Evolutionary conservation across 2,797 vertebrate species (phyloP), one percentile per base, ranked within the genome.

Genomic region (Anabacerthia variegaticeps): DNA sequence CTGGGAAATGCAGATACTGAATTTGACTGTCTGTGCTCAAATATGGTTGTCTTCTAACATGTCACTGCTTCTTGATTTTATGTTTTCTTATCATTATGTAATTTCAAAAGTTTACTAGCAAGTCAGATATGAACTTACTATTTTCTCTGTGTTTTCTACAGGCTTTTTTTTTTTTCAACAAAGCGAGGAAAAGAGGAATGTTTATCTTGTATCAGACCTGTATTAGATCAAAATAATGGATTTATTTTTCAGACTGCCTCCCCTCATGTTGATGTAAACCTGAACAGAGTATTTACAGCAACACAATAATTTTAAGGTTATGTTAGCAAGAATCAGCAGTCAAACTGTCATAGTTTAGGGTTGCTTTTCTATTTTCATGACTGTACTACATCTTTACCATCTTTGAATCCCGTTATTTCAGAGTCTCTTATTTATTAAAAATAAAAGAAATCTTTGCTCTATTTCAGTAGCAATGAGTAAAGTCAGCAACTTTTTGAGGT

Each of bases 281-380:
- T 89, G 55, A 97, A 80, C 12, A 69, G 36, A 32, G 88, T 75
- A 93, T 94, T 94, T 39, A 8, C 79, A 97, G 36, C 30, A 92
- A 87, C 14, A 81, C 12, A 79, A 10, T 46, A 75, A 86, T 95
- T 90, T 92, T 68, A 83, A 92, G 88, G 41, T 92, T 89, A 12
- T 82, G 87, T 82, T 69, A 67, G 34, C 91, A 91, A 85, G 54
- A 96, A 55, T 92, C 73, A 94, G 58, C 58, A 90, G 71, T 87
- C 74, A 95, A 92, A 91, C 54, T 58, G 62, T 76, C 90, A 68
- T 88, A 92, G 94, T 96, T 94, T 96, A 95, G 95, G 46, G 13
- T 11, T 11, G 1, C 7, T 92, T 81, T 80, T 82, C 28, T 72
- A 14, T 89, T 90, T 78, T 7, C 44, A 54, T 59, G 10, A 39